Percentiles rank a stretch among this genome's conserved stretches.
phyloP scores from a whole-genome alignment of 2,888 invertebrate species.

The Sphecodes monilicornis region DNA sequence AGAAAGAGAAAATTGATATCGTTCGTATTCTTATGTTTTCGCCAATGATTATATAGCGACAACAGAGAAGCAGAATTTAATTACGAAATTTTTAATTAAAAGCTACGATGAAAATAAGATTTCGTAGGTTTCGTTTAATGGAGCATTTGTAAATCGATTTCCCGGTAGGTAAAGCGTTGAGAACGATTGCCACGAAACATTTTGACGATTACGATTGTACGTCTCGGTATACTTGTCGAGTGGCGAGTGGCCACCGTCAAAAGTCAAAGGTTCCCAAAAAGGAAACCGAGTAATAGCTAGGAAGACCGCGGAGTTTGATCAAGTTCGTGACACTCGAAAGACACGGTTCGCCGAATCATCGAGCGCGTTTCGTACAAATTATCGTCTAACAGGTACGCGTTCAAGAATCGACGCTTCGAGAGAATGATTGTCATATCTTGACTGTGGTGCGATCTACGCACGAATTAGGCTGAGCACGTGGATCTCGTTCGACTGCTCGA shows the following conservation, averaged over 20 bases:
- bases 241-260: background rate
- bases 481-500: background rate
- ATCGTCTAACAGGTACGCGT: constrained; percentile 28
- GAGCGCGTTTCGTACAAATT: background rate
- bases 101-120: background rate
- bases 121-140: background rate
- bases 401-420: constrained; percentile 8
- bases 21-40: too few species aligned
- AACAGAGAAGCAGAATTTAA: too few species aligned
- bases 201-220: background rate
- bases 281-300: background rate
- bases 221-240: too few species aligned
- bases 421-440: constrained; percentile 39
- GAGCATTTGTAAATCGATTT: background rate
- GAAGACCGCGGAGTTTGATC: background rate
- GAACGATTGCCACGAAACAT: background rate
- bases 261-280: background rate
- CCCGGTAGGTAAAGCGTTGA: background rate
- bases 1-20: too few species aligned
- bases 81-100: background rate
- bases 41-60: too few species aligned
- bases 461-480: background rate
- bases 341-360: background rate
- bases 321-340: background rate
- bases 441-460: constrained; percentile 2